phyloP scores from a whole-genome alignment of 2,888 invertebrate species.

The Lobophora halterata region DNA sequence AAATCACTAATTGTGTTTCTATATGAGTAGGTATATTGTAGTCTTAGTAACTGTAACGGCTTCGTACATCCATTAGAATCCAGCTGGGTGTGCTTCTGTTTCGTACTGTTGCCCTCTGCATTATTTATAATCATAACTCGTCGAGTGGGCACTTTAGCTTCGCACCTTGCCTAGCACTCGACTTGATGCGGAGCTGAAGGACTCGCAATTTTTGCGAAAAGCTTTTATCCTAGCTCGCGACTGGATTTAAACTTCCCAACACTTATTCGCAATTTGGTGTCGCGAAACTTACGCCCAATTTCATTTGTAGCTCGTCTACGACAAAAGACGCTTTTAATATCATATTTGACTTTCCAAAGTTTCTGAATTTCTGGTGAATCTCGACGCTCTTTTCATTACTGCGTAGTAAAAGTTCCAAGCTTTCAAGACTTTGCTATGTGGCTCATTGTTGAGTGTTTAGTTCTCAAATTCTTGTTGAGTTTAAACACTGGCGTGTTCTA shows the following conservation, averaged over 20 bases:
- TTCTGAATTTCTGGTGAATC: slow-evolving; percentile 7
- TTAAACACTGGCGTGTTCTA: too few species aligned
- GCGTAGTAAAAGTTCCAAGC: slow-evolving; percentile 21
- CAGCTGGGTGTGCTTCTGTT: slow-evolving; percentile 30
- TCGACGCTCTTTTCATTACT: slow-evolving; percentile 7
- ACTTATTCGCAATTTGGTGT: slow-evolving; percentile 29
- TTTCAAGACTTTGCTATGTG: slow-evolving; percentile 13
- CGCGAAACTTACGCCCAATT: slow-evolving; percentile 29
- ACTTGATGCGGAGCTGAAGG: slow-evolving; percentile 47
- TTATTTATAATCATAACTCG: slow-evolving; percentile 68
- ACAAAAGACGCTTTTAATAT: slow-evolving; percentile 24
- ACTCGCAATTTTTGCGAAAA: slow-evolving; percentile 42
- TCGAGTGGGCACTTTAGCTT: slow-evolving; percentile 55
- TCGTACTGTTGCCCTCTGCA: slow-evolving; percentile 48
- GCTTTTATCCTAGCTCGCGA: slow-evolving; percentile 44
- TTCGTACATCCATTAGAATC: slow-evolving; percentile 44
- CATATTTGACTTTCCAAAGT: slow-evolving; percentile 18
- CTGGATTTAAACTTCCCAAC: slow-evolving; percentile 44
- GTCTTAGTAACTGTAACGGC: slow-evolving; percentile 10
- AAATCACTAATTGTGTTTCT: too few species aligned
- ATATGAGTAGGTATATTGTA: too few species aligned
- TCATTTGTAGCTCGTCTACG: slow-evolving; percentile 21
- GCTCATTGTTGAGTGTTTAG: slow-evolving; percentile 17
- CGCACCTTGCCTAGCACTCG: slow-evolving; percentile 53
- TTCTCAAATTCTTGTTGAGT: slow-evolving; percentile 15